These are phyloP conservation scores for Rhamphomyia laevipes DNA, from an alignment of 2,888 invertebrate genomes.

Conservation along the genomic window DNA sequence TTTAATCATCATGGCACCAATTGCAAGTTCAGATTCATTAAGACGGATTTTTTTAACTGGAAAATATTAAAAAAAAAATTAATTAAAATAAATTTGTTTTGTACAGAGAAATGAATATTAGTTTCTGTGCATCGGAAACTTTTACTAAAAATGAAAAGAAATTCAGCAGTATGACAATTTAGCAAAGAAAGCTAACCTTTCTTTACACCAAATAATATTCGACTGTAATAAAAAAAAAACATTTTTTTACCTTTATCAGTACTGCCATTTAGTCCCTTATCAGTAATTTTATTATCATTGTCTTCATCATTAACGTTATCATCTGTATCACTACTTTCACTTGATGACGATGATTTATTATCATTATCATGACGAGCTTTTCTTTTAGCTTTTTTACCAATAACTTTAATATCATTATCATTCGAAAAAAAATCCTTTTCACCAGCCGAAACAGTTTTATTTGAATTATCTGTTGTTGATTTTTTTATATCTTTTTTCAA, in stretches of 20 bases:
- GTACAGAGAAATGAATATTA: slow-evolving; percentile 6
- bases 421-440: too few species aligned
- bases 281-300: slow-evolving; percentile 15
- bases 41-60: slow-evolving; percentile 53
- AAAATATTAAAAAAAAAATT: background rate
- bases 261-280: slow-evolving; percentile 2
- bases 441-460: too few species aligned
- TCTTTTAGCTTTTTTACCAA: slow-evolving; percentile 33
- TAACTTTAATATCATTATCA: slow-evolving; percentile 8
- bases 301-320: slow-evolving; percentile 26
- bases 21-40: slow-evolving; percentile 76
- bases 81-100: slow-evolving; percentile 4
- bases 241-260: slow-evolving; percentile 24
- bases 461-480: too few species aligned
- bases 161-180: too few species aligned
- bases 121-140: background rate
- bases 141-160: too few species aligned
- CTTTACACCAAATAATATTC: too few species aligned
- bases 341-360: slow-evolving; percentile 20
- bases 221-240: too few species aligned
- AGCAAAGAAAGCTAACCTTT: too few species aligned
- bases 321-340: slow-evolving; percentile 23
- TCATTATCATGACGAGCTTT: slow-evolving; percentile 26
- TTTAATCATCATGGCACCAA: slow-evolving; percentile 82
- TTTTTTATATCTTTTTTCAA: too few species aligned